These are phyloP conservation scores for Fundulus diaphanus DNA, from an alignment of 2,797 vertebrate genomes.

Conservation along the genomic window DNA sequence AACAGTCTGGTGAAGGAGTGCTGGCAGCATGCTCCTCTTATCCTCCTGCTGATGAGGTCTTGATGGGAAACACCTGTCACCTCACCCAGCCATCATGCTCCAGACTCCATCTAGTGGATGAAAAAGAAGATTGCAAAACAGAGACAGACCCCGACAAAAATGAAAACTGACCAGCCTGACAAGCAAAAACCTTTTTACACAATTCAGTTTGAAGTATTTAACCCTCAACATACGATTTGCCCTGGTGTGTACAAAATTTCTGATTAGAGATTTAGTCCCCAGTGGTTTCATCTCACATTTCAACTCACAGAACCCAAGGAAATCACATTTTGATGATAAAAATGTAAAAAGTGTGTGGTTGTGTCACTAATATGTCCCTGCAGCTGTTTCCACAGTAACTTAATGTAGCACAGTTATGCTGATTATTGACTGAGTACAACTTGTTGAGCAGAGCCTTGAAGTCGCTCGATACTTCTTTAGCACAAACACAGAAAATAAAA, in stretches of 20 bases:
- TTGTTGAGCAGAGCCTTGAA: conserved; percentile 47
- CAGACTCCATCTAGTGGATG: no score
- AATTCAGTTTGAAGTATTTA: not conserved
- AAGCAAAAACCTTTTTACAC: not conserved
- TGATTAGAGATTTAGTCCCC: conserved; percentile 18
- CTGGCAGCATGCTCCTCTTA: no score
- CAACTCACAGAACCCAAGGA: conserved; percentile 65
- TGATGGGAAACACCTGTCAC: no score
- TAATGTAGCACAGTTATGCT: conserved; percentile 28
- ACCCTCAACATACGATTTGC: no score
- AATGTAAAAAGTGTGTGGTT: conserved; percentile 26
- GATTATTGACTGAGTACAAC: conserved; percentile 43
- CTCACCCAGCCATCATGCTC: no score
- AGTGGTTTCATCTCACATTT: conserved; percentile 36
- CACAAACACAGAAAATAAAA: conserved; percentile 79
- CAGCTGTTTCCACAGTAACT: conserved; percentile 55
- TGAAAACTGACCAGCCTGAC: no score
- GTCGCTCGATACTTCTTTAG: conserved; percentile 71
- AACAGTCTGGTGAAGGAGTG: no score
- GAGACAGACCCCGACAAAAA: no score
- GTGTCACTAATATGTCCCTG: conserved; percentile 9
- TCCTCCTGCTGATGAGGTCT: no score
- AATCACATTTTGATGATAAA: conserved; percentile 51
- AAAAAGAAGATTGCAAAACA: no score
- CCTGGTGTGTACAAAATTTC: not conserved